Evolutionary conservation across 2,888 invertebrate genomes (phyloP).

Genomic region (Athalia cordata): DNA sequence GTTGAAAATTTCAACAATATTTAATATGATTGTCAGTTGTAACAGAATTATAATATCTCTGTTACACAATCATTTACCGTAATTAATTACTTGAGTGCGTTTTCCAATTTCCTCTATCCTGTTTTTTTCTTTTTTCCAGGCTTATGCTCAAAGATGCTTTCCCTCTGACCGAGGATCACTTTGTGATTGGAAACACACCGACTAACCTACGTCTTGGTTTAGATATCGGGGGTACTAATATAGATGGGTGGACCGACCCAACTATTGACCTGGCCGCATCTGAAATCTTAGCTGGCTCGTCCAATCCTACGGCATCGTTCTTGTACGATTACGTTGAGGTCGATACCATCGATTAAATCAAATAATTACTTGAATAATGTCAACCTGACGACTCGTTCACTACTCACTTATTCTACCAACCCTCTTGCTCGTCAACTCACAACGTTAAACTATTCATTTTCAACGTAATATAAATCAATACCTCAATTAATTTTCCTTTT

Average conservation of each 20-base stretch:
- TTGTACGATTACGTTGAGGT: slow-evolving; percentile 71
- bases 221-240: slow-evolving; percentile 68
- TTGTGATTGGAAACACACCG: slow-evolving; percentile 74
- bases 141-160: slow-evolving; percentile 77
- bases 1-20: slow-evolving; percentile 6
- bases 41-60: not conserved
- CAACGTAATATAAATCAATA: not conserved
- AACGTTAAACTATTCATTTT: not conserved
- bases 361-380: slow-evolving; percentile 12
- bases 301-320: slow-evolving; percentile 62
- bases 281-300: slow-evolving; percentile 62
- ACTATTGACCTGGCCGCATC: slow-evolving; percentile 61
- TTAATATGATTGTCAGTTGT: not conserved
- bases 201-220: slow-evolving; percentile 71
- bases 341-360: slow-evolving; percentile 68
- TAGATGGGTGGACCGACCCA: slow-evolving; percentile 67
- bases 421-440: slow-evolving; percentile 6
- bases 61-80: too few relatives aligned
- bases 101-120: too few relatives aligned
- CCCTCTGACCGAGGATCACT: slow-evolving; percentile 78
- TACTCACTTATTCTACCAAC: not conserved
- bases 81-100: too few relatives aligned
- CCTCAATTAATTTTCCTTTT: not conserved
- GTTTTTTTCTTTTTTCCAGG: slow-evolving; percentile 68
- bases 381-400: slow-evolving; percentile 17